Evolutionary conservation across 2,888 invertebrate genomes (phyloP), one percentile per base, ranked within the genome.

Genomic region (Fragum fragum): DNA sequence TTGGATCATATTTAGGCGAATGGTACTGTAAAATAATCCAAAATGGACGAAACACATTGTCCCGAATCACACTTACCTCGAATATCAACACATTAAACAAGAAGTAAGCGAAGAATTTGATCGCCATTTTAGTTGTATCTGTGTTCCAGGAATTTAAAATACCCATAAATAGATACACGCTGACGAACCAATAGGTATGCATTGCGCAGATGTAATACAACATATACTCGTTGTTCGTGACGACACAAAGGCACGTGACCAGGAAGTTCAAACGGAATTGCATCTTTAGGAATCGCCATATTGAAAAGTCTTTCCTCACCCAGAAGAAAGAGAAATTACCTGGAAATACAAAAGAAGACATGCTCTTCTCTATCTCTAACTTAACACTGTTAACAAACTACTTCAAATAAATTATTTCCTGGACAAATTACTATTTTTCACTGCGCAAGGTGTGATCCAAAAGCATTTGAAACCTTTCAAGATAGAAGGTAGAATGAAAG

Each of bases 311-410:
- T 14, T 87, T 85, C 42, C 85, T 73, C 7, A 92, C 79, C 91
- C 91, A 92, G 87, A 92, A 92, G 85, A 92, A 92, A 1, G 92
- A 92, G 73, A 92, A 92, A 70, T 92, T 92, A 9, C 92, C 92
- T 92, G 88, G 28, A 88, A 84, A 23, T n/a, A n/a, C n/a, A n/a
- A n/a, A n/a, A n/a, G n/a, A n/a, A n/a, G n/a, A n/a, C n/a, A n/a
- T n/a, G n/a, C n/a, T n/a, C n/a, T n/a, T n/a, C n/a, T n/a, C n/a
- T n/a, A n/a, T n/a, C n/a, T n/a, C n/a, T n/a, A n/a, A n/a, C n/a
- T n/a, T n/a, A n/a, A n/a, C n/a, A n/a, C n/a, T n/a, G n/a, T n/a
- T n/a, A n/a, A n/a, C n/a, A n/a, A n/a, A n/a, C n/a, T n/a, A n/a
- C n/a, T n/a, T n/a, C n/a, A n/a, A n/a, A n/a, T n/a, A n/a, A n/a